These are phyloP conservation scores for Neodontobutis hainanensis DNA, from an alignment of 2,113 vertebrate species.

Conservation along the genomic window DNA sequence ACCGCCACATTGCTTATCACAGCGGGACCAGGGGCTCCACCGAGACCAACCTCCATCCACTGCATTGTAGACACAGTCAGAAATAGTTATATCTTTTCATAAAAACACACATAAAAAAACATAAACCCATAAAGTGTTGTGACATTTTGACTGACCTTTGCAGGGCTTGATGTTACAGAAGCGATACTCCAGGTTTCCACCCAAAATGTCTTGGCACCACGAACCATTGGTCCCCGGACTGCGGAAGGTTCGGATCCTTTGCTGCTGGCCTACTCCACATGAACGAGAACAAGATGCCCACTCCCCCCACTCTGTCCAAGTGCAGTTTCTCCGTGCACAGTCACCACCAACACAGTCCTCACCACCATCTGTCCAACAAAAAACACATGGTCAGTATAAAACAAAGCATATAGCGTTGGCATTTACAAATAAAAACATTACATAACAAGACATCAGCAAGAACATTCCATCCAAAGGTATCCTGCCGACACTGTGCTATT, in stretches of 20 bases:
- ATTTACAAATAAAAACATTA: not conserved
- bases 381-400: too few species aligned
- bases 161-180: constrained; percentile 88
- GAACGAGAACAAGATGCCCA: constrained; percentile 85
- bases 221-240: constrained; percentile 76
- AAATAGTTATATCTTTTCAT: not conserved
- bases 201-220: constrained; percentile 86
- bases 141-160: constrained; percentile 74
- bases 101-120: too few species aligned
- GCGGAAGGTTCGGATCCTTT: constrained; percentile 83
- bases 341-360: constrained; percentile 63
- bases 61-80: constrained; percentile 33
- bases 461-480: too few species aligned
- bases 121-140: not conserved
- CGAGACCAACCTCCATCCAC: constrained; percentile 87
- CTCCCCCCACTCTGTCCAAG: constrained; percentile 83
- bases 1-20: constrained; percentile 84
- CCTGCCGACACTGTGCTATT: too few species aligned
- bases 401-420: too few species aligned
- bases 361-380: constrained; percentile 45
- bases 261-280: constrained; percentile 88
- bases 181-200: constrained; percentile 79
- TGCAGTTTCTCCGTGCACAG: constrained; percentile 81
- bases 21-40: constrained; percentile 90
- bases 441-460: too few species aligned